Evolutionary conservation across 2,888 invertebrate genomes (phyloP).

Genomic region (Scaptomyza tumidula): DNA sequence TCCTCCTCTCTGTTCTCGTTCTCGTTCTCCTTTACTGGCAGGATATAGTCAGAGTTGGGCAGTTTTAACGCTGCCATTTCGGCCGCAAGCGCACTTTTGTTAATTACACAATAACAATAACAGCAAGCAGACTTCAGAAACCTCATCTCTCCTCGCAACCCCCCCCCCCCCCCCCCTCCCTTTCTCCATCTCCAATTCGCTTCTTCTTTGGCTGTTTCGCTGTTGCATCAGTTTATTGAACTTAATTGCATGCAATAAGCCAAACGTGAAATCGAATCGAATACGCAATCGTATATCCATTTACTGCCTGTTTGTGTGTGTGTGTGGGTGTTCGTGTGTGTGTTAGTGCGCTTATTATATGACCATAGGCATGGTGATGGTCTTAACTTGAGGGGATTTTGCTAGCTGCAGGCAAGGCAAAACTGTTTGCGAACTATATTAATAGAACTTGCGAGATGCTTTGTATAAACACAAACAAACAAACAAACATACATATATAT

Average conservation of each 20-base stretch:
- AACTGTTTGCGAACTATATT: not conserved
- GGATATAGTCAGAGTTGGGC: not conserved
- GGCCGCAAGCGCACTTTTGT: conserved; percentile 72
- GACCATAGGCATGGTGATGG: conserved; percentile 21
- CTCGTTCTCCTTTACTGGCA: not conserved
- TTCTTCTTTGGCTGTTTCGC: not conserved
- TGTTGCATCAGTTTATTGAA: conserved; percentile 69
- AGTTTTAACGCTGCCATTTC: conserved; percentile 27
- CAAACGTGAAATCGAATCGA: conserved; percentile 53
- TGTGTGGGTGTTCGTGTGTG: not conserved
- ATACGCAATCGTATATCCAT: conserved; percentile 27
- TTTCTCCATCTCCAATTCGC: not conserved
- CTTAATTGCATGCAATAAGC: conserved; percentile 80
- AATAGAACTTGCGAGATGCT: not conserved
- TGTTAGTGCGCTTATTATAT: conserved; percentile 19
- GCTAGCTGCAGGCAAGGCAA: not conserved
- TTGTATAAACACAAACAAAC: too few relatives aligned
- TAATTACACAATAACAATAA: conserved; percentile 73
- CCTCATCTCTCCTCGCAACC: not conserved
- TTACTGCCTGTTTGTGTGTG: conserved; percentile 3
- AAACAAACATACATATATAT: too few relatives aligned
- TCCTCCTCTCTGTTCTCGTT: conserved; percentile 8
- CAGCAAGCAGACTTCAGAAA: conserved; percentile 23
- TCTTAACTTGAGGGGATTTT: conserved; percentile 4
- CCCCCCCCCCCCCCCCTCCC: too few relatives aligned